These are phyloP conservation scores for Drosophila cognata DNA, from an alignment of 2,888 invertebrate genomes.

Conservation along the genomic window DNA sequence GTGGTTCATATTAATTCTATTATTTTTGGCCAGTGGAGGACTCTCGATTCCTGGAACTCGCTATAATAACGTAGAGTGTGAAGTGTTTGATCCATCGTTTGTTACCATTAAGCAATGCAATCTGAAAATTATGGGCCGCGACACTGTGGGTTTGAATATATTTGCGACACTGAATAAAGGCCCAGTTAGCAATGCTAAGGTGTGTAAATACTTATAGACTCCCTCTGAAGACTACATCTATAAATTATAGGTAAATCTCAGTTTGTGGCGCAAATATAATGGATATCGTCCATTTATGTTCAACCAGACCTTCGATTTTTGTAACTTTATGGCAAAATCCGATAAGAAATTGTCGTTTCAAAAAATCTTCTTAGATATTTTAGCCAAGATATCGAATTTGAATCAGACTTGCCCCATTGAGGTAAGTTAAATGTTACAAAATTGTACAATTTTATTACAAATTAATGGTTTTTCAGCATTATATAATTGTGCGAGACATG, in stretches of 20 bases:
- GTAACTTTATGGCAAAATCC: constrained; percentile 7
- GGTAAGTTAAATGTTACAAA: constrained; percentile 12
- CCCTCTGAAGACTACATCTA: background rate
- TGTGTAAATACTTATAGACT: background rate
- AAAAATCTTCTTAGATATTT: background rate
- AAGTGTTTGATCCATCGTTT: background rate
- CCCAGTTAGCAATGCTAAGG: constrained; percentile 16
- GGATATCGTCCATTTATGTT: constrained; percentile 44
- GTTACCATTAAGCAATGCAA: background rate
- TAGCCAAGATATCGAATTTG: constrained; percentile 6
- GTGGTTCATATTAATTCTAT: background rate
- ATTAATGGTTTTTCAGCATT: constrained; percentile 19
- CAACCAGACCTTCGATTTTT: constrained; percentile 37
- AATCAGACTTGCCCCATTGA: constrained; percentile 47
- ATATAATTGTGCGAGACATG: constrained; percentile 17
- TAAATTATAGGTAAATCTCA: constrained; percentile 29
- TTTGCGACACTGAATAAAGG: background rate
- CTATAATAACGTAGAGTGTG: background rate
- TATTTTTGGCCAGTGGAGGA: background rate
- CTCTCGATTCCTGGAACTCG: background rate
- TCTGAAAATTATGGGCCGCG: background rate
- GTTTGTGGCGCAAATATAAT: constrained; percentile 36
- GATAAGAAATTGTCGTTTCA: constrained; percentile 11
- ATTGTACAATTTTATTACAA: background rate
- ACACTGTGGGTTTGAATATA: constrained; percentile 7